A percentile compares a stretch with the other conserved stretches of the same genome.
Conservation (phyloP, 2,888 invertebrate species). For the Polyommatus iphigenia region DNA sequence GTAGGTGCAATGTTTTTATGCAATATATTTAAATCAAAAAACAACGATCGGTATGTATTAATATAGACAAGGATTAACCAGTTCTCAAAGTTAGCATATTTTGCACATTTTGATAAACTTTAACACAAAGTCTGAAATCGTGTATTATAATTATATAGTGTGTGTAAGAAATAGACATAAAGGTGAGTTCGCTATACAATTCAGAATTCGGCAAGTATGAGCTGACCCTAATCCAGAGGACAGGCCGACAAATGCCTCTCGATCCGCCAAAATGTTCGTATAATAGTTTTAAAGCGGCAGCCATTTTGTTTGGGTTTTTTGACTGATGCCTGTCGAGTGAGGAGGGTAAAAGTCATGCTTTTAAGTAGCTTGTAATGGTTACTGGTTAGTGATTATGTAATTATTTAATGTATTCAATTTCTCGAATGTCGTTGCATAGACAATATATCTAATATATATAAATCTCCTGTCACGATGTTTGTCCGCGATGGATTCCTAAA, state of each 20-base stretch:
- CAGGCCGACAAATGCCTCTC: conserved; percentile 52
- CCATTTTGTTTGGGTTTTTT: conserved; percentile 43
- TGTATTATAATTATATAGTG: neutral
- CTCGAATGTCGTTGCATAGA: no score
- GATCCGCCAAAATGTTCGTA: conserved; percentile 49
- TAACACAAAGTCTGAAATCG: no score
- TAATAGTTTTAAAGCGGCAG: conserved; percentile 60
- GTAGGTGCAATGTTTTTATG: no score
- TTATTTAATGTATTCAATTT: no score
- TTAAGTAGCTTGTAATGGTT: neutral
- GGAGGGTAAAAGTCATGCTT: neutral
- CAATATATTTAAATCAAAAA: no score
- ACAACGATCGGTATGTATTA: no score
- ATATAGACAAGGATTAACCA: no score
- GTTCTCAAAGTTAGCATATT: no score
- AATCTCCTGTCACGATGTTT: no score
- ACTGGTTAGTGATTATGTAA: neutral
- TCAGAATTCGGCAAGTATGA: neutral
- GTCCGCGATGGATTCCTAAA: no score
- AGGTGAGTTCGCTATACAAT: neutral
- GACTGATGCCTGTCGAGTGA: neutral
- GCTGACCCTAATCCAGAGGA: conserved; percentile 51
- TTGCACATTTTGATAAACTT: no score
- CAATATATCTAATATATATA: no score
- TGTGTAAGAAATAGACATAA: neutral